Evolutionary conservation across 2,797 vertebrate genomes (phyloP).

Genomic region (Schizopygopsis pylzovi): DNA sequence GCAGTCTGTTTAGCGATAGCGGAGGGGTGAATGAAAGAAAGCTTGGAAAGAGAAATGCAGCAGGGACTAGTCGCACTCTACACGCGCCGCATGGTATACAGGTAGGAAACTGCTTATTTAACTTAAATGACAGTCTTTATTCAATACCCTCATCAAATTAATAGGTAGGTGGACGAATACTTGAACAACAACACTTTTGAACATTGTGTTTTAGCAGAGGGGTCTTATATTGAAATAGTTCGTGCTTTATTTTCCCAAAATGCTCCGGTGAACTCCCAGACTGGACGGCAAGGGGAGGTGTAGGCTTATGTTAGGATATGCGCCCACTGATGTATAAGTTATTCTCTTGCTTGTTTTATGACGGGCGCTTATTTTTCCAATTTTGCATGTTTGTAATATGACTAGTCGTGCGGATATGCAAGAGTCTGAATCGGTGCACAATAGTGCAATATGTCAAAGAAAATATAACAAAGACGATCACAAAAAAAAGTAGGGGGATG

Average conservation of each 20-base stretch:
- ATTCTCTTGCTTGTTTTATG: constrained; percentile 20
- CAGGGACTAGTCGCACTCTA: constrained; percentile 29
- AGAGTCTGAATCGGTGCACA: background rate
- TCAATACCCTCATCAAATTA: background rate
- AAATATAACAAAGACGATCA: constrained; percentile 17
- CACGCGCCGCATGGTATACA: constrained; percentile 31
- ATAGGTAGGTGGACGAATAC: background rate
- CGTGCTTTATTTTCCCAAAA: constrained; percentile 2
- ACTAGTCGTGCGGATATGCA: constrained; percentile 10
- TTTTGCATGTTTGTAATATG: constrained; percentile 16
- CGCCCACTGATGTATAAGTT: constrained; percentile 29
- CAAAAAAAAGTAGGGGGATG: background rate
- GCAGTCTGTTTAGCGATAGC: constrained; percentile 65
- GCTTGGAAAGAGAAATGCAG: constrained; percentile 65
- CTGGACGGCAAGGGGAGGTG: constrained; percentile 54
- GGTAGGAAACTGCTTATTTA: constrained; percentile 58
- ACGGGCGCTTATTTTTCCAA: constrained; percentile 21
- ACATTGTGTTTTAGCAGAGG: background rate
- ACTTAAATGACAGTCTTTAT: background rate
- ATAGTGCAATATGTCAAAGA: constrained; percentile 17
- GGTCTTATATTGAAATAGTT: background rate
- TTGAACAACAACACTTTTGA: background rate
- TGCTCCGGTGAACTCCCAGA: constrained; percentile 47
- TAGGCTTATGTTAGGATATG: constrained; percentile 49
- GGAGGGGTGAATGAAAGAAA: constrained; percentile 73